Evolutionary conservation across 1,140 invertebrate genomes (phyloP).

Genomic region (Lysiphlebus fabarum): DNA sequence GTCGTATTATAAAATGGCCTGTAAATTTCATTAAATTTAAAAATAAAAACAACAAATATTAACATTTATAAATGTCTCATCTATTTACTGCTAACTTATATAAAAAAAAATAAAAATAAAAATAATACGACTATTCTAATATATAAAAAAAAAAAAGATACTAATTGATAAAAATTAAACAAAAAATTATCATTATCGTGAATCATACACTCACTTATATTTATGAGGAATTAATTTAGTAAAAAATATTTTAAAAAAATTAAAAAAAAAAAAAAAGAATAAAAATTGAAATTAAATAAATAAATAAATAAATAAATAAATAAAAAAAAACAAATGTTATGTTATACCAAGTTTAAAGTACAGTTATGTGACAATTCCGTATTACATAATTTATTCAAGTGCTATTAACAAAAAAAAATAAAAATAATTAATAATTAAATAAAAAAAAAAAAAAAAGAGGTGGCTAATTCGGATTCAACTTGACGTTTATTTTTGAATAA

Average conservation of each 20-base stretch:
- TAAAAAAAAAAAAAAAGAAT: neutral
- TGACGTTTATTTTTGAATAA: slow-evolving; percentile 24
- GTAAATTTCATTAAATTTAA: slow-evolving; percentile 33
- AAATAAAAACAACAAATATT: slow-evolving; percentile 14
- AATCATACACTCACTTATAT: neutral
- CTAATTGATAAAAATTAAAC: too few species aligned
- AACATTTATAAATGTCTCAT: slow-evolving; percentile 1
- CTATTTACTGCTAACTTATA: neutral
- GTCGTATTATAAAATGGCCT: slow-evolving; percentile 46
- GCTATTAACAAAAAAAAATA: slow-evolving; percentile 17
- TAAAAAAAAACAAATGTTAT: slow-evolving; percentile 5
- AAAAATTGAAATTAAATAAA: neutral
- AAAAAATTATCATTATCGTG: too few species aligned
- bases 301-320: neutral
- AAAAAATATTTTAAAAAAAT: neutral
- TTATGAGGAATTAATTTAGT: neutral
- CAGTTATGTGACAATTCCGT: slow-evolving; percentile 29
- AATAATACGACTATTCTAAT: too few species aligned
- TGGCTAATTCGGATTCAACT: slow-evolving; percentile 40
- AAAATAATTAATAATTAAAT: slow-evolving; percentile 33
- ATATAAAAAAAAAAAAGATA: neutral
- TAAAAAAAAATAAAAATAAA: too few species aligned
- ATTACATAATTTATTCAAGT: slow-evolving; percentile 35
- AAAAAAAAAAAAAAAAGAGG: slow-evolving; percentile 39
- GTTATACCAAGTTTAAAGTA: slow-evolving; percentile 19